These are phyloP conservation scores for Drosophila baimaii DNA, from an alignment of 1,140 invertebrate genomes.

Conservation along the genomic window DNA sequence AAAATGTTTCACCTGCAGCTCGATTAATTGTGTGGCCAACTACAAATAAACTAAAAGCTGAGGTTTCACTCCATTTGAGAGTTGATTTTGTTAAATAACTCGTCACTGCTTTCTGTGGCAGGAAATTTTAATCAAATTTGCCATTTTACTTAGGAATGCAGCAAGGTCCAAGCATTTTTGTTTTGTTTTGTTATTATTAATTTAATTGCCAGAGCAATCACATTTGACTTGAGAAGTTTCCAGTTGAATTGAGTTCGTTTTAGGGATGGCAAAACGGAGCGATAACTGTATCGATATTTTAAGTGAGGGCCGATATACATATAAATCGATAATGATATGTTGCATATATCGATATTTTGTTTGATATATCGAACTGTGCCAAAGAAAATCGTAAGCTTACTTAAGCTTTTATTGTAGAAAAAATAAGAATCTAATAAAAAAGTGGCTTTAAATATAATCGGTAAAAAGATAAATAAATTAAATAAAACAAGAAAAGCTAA, in stretches of 20 bases:
- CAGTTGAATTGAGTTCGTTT: neutral
- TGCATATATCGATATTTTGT: too few relatives aligned
- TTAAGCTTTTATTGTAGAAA: too few relatives aligned
- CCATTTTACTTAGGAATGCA: neutral
- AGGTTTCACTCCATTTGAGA: neutral
- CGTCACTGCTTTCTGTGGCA: neutral
- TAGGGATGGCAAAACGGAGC: too few relatives aligned
- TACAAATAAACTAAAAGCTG: constrained; percentile 7
- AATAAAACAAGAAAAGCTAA: too few relatives aligned
- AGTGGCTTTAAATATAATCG: too few relatives aligned
- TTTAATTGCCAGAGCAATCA: neutral
- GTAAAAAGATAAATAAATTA: too few relatives aligned
- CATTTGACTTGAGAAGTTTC: neutral
- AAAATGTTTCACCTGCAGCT: constrained; percentile 4
- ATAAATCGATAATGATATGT: too few relatives aligned
- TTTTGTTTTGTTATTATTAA: neutral
- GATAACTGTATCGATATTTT: too few relatives aligned
- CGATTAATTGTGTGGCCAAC: constrained; percentile 7
- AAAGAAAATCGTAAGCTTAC: too few relatives aligned
- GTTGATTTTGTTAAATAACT: neutral
- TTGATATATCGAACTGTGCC: too few relatives aligned
- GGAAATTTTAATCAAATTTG: neutral
- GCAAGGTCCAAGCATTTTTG: neutral
- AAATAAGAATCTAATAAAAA: too few relatives aligned
- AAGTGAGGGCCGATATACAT: too few relatives aligned